A percentile compares a stretch with the other conserved stretches of the same genome.
Conservation (phyloP, 2,888 invertebrate genomes). For the Agrotis ipsilon region DNA sequence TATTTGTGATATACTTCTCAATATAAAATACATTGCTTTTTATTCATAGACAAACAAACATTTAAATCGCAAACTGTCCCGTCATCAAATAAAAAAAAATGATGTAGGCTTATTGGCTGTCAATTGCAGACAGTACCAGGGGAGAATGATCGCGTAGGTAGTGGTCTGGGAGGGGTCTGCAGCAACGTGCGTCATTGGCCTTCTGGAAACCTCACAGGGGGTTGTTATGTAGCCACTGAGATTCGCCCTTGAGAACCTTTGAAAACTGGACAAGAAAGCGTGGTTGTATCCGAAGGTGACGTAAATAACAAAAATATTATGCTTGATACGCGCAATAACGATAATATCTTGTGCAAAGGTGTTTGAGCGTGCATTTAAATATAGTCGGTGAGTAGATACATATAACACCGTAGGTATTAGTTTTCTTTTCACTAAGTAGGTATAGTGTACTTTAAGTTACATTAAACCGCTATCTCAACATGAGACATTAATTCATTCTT, state of each 20-base stretch:
- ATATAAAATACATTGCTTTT: conserved; percentile 6
- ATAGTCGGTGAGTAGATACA: background rate
- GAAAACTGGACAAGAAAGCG: conserved; percentile 23
- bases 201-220: conserved; percentile 59
- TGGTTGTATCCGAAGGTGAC: conserved; percentile 22
- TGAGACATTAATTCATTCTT: too few species aligned
- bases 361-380: background rate
- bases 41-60: conserved; percentile 25
- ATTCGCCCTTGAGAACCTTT: conserved; percentile 40
- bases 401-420: conserved; percentile 1
- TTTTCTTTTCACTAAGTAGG: background rate
- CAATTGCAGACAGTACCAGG: conserved; percentile 77
- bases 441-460: background rate
- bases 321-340: conserved; percentile 5
- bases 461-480: background rate
- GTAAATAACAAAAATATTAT: conserved; percentile 29
- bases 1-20: background rate
- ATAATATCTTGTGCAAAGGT: conserved; percentile 10
- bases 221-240: conserved; percentile 43
- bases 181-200: conserved; percentile 72
- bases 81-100: conserved; percentile 30
- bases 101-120: conserved; percentile 74
- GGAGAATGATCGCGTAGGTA: conserved; percentile 65
- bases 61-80: conserved; percentile 10
- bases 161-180: conserved; percentile 55